A percentile compares a stretch with the other conserved stretches of the same genome.
phyloP scores from a whole-genome alignment of 2,888 invertebrate genomes.

The Apodemia mormo region DNA sequence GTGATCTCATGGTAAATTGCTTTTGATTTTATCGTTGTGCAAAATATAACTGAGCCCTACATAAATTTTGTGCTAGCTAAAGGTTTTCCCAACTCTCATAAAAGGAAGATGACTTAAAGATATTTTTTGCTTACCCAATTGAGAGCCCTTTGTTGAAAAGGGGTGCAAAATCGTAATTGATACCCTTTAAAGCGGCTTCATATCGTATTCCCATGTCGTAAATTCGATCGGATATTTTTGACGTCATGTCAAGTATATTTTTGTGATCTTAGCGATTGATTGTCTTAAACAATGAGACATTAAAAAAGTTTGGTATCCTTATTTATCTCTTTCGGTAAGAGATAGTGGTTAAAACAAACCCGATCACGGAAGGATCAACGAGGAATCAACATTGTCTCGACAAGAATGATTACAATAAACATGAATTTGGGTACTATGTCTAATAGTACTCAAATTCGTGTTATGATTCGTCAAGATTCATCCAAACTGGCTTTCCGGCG shows the following conservation, averaged over 20 bases:
- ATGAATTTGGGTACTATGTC: too few relatives aligned
- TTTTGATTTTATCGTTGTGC: slow-evolving; percentile 14
- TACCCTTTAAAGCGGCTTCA: slow-evolving; percentile 24
- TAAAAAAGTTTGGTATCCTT: too few relatives aligned
- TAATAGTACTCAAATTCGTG: too few relatives aligned
- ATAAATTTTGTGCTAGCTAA: slow-evolving; percentile 13
- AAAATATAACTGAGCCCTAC: slow-evolving; percentile 5
- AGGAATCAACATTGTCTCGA: too few relatives aligned
- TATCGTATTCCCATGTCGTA: slow-evolving; percentile 25
- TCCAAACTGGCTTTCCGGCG: too few relatives aligned
- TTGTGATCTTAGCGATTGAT: background rate
- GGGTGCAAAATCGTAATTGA: slow-evolving; percentile 28
- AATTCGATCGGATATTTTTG: slow-evolving; percentile 2
- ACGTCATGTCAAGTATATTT: background rate
- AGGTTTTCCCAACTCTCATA: slow-evolving; percentile 19
- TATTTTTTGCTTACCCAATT: slow-evolving; percentile 26
- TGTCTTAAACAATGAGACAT: too few relatives aligned
- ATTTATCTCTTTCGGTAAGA: too few relatives aligned
- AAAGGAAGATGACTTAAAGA: slow-evolving; percentile 25
- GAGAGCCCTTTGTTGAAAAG: slow-evolving; percentile 23
- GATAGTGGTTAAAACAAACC: too few relatives aligned
- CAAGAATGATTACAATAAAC: too few relatives aligned
- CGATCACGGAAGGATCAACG: too few relatives aligned
- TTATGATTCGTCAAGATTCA: too few relatives aligned
- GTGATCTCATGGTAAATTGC: background rate